These are phyloP conservation scores for Eidolon dupreanum DNA, from an alignment of 2,797 vertebrate species.

Conservation along the genomic window DNA sequence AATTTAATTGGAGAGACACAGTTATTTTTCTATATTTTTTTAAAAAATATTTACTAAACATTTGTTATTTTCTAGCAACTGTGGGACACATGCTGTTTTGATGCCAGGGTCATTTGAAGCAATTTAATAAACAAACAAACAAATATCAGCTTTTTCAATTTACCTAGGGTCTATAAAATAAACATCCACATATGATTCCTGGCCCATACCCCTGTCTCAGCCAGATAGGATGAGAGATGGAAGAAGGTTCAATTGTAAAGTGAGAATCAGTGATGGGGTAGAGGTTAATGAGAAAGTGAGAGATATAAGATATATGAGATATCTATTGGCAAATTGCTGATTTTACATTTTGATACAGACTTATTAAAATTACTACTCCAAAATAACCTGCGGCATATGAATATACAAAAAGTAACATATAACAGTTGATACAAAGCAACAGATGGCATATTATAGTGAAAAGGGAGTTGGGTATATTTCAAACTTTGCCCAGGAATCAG, in stretches of 20 bases:
- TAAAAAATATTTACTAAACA: not conserved
- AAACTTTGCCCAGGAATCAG: not conserved
- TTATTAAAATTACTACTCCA: not conserved
- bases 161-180: not conserved
- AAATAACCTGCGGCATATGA: not conserved
- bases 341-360: not conserved
- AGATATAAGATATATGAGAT: not conserved
- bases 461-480: not conserved
- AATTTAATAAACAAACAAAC: not conserved
- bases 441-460: not conserved
- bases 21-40: not conserved
- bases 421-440: not conserved
- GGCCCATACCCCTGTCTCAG: not conserved
- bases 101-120: not conserved
- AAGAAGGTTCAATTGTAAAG: not conserved
- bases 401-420: not conserved
- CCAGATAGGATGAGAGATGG: not conserved
- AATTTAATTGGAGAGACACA: not conserved
- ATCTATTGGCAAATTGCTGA: not conserved
- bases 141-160: not conserved
- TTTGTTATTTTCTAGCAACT: not conserved
- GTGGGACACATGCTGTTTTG: not conserved
- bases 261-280: not conserved
- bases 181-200: not conserved
- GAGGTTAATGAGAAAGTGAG: not conserved